Conservation (phyloP, 2,888 invertebrate genomes). For the Eudemis profundana region DNA sequence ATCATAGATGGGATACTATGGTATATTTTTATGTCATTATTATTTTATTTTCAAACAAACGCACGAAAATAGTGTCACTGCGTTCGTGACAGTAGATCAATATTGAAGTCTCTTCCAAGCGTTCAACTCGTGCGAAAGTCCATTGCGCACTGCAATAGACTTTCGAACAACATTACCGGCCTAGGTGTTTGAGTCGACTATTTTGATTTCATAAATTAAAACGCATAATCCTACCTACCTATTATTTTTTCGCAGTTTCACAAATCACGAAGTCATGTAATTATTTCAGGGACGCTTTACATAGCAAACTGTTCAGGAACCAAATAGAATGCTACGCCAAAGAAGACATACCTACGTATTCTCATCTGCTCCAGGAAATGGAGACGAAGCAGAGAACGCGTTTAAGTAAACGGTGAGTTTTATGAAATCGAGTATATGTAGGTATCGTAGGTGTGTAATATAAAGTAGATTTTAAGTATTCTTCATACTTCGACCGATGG, state of each 20-base stretch:
- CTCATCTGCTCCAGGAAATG: constrained; percentile 61
- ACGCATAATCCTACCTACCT: too few relatives aligned
- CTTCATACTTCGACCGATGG: too few relatives aligned
- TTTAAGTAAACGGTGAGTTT: constrained; percentile 70
- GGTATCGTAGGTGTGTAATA: too few relatives aligned
- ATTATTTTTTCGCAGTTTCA: too few relatives aligned
- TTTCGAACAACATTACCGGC: too few relatives aligned
- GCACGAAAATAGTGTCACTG: not conserved
- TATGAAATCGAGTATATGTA: not conserved
- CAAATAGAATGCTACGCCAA: constrained; percentile 72
- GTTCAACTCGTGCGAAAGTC: too few relatives aligned
- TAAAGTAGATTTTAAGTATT: too few relatives aligned
- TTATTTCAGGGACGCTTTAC: constrained; percentile 73
- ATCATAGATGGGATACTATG: constrained; percentile 77
- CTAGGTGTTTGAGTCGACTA: too few relatives aligned
- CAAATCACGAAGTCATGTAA: not conserved
- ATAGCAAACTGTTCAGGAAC: constrained; percentile 75
- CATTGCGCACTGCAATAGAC: too few relatives aligned
- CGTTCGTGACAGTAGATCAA: too few relatives aligned
- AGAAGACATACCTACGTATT: constrained; percentile 74
- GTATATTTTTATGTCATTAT: constrained; percentile 53
- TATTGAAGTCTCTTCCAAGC: too few relatives aligned
- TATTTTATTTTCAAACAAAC: not conserved
- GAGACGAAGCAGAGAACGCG: constrained; percentile 58
- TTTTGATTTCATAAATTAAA: too few relatives aligned